Conservation (phyloP, 2,113 vertebrate species). For the Dromaius novaehollandiae region DNA sequence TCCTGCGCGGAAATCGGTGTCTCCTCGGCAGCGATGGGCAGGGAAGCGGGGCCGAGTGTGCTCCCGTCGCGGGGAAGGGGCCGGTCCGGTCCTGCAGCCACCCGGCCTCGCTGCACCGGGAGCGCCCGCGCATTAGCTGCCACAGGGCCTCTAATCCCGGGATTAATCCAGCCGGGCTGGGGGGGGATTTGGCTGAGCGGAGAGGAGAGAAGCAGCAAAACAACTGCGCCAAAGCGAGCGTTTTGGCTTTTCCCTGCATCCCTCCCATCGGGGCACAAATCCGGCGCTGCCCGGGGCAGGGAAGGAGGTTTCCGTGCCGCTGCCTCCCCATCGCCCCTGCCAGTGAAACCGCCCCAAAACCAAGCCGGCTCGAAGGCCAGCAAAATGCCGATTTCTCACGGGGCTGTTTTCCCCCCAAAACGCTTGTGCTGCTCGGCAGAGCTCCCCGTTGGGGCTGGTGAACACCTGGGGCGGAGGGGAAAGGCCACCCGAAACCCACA, state of each 20-base stretch:
- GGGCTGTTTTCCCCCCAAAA: background rate
- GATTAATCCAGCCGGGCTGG: background rate
- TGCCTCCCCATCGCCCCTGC: background rate
- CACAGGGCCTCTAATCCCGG: background rate
- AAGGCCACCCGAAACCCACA: background rate
- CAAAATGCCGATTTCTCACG: accelerated
- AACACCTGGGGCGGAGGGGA: background rate
- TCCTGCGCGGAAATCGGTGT: no score
- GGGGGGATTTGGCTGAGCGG: background rate
- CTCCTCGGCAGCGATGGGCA: no score
- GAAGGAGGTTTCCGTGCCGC: background rate
- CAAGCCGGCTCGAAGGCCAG: accelerated
- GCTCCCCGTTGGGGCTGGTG: background rate
- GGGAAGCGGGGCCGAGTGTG: no score
- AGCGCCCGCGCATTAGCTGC: background rate
- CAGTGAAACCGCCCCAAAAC: background rate
- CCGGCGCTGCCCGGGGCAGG: no score
- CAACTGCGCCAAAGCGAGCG: accelerated
- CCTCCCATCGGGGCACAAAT: no score
- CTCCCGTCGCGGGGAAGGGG: no score
- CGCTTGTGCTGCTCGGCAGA: background rate
- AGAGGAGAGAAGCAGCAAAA: background rate
- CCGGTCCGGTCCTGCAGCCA: no score
- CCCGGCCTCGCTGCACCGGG: no score
- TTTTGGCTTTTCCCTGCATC: background rate